These are phyloP conservation scores for Meteorus sp. DNA, from an alignment of 1,140 invertebrate genomes.

Conservation along the genomic window DNA sequence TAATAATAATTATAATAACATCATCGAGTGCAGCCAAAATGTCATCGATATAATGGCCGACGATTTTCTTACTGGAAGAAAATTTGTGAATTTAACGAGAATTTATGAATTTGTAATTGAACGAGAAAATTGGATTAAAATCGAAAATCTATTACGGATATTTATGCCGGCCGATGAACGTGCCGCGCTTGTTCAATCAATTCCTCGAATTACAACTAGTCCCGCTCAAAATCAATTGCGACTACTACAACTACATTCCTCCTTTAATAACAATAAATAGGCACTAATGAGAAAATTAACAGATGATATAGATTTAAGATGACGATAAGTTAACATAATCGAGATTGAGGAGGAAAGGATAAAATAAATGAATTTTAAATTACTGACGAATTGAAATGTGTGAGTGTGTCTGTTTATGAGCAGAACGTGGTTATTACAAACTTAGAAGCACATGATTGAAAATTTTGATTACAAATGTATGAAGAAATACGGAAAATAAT, in stretches of 20 bases:
- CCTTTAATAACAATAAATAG: conserved; percentile 54
- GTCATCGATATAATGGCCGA: not conserved
- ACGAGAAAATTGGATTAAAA: conserved; percentile 1
- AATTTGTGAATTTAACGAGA: not conserved
- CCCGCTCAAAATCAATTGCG: conserved; percentile 43
- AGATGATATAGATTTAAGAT: too few species aligned
- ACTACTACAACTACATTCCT: conserved; percentile 54
- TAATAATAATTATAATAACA: not conserved
- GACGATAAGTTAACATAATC: conserved; percentile 31
- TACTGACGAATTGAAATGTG: too few species aligned
- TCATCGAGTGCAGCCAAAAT: not conserved
- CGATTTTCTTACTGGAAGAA: not conserved
- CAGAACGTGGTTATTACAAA: too few species aligned
- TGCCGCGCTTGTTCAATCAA: conserved; percentile 44
- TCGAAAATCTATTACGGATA: too few species aligned
- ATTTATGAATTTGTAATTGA: conserved; percentile 2
- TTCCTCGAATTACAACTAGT: conserved; percentile 39
- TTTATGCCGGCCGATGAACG: conserved; percentile 42
- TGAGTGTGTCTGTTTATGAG: too few species aligned
- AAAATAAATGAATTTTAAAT: conserved; percentile 19
- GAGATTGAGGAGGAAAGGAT: conserved; percentile 31
- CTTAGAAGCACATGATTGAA: too few species aligned
- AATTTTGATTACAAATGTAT: too few species aligned
- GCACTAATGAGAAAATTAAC: conserved; percentile 49
- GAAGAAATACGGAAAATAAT: too few species aligned